Evolutionary conservation across 2,797 vertebrate genomes (phyloP).

Genomic region (Rhincodon typus): DNA sequence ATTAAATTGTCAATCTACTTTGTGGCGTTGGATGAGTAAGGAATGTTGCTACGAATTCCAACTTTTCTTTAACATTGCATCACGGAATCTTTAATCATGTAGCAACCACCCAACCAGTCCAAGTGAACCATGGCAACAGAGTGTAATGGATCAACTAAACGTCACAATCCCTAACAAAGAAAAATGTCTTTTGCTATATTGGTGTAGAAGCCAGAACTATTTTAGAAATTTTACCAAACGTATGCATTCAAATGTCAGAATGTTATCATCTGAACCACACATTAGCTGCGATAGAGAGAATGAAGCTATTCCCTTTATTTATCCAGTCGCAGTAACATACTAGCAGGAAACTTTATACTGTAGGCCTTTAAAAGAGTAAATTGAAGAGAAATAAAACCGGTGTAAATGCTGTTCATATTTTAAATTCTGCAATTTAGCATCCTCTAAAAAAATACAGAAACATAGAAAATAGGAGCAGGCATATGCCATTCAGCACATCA

Average conservation of each 20-base stretch:
- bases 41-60: not conserved
- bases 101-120: not conserved
- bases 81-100: not conserved
- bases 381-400: not conserved
- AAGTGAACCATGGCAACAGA: not conserved
- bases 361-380: not conserved
- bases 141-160: not conserved
- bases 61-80: not conserved
- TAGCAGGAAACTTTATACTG: not conserved
- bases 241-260: not conserved
- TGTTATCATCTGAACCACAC: not conserved
- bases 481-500: too few relatives aligned
- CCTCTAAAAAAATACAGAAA: not conserved
- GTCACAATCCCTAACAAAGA: not conserved
- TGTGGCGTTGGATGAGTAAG: not conserved
- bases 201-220: not conserved
- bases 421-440: not conserved
- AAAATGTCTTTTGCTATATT: not conserved
- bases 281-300: not conserved
- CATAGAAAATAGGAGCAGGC: too few relatives aligned
- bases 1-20: not conserved
- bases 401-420: not conserved
- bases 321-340: not conserved
- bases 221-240: not conserved
- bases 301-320: not conserved